A percentile compares a stretch with the other conserved stretches of the same genome.
phyloP scores from a whole-genome alignment of 2,888 invertebrate species.

The Ophion obscuratus region DNA sequence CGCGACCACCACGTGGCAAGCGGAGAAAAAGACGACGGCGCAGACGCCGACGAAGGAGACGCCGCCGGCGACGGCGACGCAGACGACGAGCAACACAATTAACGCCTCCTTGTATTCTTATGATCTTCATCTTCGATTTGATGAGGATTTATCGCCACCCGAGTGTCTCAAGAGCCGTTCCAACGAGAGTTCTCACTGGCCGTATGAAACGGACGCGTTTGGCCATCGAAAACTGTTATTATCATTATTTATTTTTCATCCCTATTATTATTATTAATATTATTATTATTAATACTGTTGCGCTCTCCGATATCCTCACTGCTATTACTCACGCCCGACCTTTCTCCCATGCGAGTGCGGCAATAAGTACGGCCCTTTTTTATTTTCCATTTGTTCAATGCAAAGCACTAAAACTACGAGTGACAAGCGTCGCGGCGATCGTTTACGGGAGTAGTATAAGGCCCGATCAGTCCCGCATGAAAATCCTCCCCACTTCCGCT shows the following conservation, averaged over 20 bases:
- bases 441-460: conserved; percentile 20
- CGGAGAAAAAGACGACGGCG: conserved; percentile 51
- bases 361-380: no score
- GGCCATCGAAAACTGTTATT: conserved; percentile 26
- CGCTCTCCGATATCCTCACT: conserved; percentile 1
- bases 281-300: conserved; percentile 26
- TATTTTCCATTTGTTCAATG: neutral
- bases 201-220: conserved; percentile 18
- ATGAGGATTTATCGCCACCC: conserved; percentile 1
- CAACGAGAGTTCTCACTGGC: neutral
- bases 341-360: no score
- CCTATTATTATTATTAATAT: conserved; percentile 28
- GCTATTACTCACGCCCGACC: conserved; percentile 21
- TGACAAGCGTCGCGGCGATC: conserved; percentile 55
- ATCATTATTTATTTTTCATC: conserved; percentile 13
- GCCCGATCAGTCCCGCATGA: neutral
- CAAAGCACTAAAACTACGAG: conserved; percentile 30
- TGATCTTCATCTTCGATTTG: neutral
- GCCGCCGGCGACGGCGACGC: conserved; percentile 44
- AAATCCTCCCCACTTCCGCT: neutral
- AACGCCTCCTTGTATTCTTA: neutral
- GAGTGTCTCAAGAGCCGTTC: conserved; percentile 12
- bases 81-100: conserved; percentile 39
- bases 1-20: conserved; percentile 49
- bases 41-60: conserved; percentile 42